Percentiles rank a stretch among this genome's conserved stretches.
These are phyloP conservation scores for Lophius americanus DNA, from an alignment of 2,797 vertebrate species.

Conservation along the genomic window DNA sequence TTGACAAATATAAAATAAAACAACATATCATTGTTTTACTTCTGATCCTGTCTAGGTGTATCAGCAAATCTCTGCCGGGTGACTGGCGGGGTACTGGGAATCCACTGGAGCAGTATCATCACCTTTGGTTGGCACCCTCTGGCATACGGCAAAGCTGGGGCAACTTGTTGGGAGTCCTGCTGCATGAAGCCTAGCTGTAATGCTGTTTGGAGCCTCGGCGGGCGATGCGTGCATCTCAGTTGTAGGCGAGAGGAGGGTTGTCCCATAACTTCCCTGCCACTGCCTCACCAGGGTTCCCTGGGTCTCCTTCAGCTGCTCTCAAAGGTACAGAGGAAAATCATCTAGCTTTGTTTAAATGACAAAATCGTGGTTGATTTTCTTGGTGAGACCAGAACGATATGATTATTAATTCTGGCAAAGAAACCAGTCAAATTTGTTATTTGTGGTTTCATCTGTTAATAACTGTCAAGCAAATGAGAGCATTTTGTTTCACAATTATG, in stretches of 20 bases:
- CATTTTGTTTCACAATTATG: no score
- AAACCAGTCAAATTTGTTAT: no score
- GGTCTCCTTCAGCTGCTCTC: conserved; percentile 81
- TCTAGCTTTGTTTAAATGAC: background rate
- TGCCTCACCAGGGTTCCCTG: conserved; percentile 74
- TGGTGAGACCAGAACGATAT: no score
- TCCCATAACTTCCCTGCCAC: conserved; percentile 74
- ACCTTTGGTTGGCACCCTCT: conserved; percentile 79
- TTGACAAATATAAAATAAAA: background rate
- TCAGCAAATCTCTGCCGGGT: conserved; percentile 76
- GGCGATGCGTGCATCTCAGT: conserved; percentile 87
- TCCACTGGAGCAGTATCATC: conserved; percentile 79
- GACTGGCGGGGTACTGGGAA: conserved; percentile 79
- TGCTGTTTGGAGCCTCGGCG: conserved; percentile 91
- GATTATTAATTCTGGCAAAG: background rate
- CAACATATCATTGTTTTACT: background rate
- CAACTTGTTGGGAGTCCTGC: conserved; percentile 85
- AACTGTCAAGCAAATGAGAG: no score
- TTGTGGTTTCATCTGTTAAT: no score
- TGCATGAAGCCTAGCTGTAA: conserved; percentile 86
- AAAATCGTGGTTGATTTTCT: no score
- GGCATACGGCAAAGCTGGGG: conserved; percentile 67
- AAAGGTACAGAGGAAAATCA: conserved; percentile 54
- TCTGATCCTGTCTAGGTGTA: conserved; percentile 56
- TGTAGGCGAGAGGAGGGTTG: conserved; percentile 81